A percentile compares a stretch with the other conserved stretches of the same genome.
Evolutionary conservation across 2,797 vertebrate genomes (phyloP).

Genomic region (Podarcis lilfordi): DNA sequence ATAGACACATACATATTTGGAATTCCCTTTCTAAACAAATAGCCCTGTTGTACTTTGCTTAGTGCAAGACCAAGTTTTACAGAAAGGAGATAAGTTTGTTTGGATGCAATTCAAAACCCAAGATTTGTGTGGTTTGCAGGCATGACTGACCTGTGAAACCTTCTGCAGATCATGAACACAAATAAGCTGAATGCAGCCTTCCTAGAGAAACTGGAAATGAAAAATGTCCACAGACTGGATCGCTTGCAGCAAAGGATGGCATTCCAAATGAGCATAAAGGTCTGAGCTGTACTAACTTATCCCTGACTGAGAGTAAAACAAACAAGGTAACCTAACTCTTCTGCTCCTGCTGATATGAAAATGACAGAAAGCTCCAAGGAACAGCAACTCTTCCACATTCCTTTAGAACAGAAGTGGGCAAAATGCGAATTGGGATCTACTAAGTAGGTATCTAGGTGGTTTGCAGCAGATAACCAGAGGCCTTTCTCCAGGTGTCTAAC

Average conservation of each 20-base stretch:
- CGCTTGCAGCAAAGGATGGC: not conserved
- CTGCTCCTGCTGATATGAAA: not conserved
- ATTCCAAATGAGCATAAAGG: not conserved
- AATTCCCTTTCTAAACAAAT: not conserved
- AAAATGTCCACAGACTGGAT: not conserved
- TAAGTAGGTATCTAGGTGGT: not conserved
- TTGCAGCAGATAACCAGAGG: not conserved
- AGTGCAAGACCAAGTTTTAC: not conserved
- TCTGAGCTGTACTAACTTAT: not conserved
- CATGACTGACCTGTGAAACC: not conserved
- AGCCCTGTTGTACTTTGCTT: not conserved
- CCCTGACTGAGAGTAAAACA: not conserved
- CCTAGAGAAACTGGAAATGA: not conserved
- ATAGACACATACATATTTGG: too few relatives aligned
- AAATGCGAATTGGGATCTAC: not conserved
- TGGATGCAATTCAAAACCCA: not conserved
- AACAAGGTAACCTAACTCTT: not conserved
- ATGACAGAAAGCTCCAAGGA: not conserved
- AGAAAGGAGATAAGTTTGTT: not conserved
- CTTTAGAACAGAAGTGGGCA: not conserved
- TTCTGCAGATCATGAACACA: not conserved
- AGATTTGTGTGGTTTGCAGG: not conserved
- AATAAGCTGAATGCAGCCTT: not conserved
- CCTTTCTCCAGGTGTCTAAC: not conserved
- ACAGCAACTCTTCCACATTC: not conserved